Conservation (phyloP, 2,888 invertebrate species). For the Cinara cedri region DNA sequence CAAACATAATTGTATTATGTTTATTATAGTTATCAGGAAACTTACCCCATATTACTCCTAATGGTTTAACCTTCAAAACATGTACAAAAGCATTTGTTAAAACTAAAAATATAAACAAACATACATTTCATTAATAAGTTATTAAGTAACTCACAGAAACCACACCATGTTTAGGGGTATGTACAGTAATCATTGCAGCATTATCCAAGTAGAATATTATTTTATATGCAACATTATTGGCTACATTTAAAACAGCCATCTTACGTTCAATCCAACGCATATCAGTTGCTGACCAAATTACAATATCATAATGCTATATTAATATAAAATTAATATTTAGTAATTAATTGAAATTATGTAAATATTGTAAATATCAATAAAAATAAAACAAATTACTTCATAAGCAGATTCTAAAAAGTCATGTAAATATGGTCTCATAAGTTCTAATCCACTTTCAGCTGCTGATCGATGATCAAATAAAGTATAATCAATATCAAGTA, state of each 20-base stretch:
- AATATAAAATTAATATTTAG: constrained; percentile 14
- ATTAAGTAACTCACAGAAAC: constrained; percentile 73
- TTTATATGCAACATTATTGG: constrained; percentile 82
- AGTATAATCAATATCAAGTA: constrained; percentile 95
- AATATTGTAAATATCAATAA: constrained; percentile 14
- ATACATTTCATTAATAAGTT: constrained; percentile 18
- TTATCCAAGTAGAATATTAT: constrained; percentile 91
- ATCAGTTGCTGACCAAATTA: constrained; percentile 97
- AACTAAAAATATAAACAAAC: constrained; percentile 1
- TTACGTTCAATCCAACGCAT: constrained; percentile 99
- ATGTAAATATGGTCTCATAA: constrained; percentile 94
- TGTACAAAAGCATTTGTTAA: constrained; percentile 58
- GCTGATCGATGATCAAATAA: constrained; percentile 93
- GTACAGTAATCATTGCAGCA: constrained; percentile 93
- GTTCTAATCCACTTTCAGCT: constrained; percentile 84
- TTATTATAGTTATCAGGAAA: constrained; percentile 80
- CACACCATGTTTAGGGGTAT: constrained; percentile 87
- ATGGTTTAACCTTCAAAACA: constrained; percentile 79
- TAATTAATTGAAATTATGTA: neutral
- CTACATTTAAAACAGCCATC: constrained; percentile 89
- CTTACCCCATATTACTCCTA: constrained; percentile 97
- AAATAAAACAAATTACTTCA: constrained; percentile 63
- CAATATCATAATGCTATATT: constrained; percentile 83
- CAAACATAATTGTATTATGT: constrained; percentile 97
- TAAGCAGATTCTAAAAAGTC: constrained; percentile 90